Conservation (phyloP, 2,113 vertebrate species). For the Nycticebus coucang region DNA sequence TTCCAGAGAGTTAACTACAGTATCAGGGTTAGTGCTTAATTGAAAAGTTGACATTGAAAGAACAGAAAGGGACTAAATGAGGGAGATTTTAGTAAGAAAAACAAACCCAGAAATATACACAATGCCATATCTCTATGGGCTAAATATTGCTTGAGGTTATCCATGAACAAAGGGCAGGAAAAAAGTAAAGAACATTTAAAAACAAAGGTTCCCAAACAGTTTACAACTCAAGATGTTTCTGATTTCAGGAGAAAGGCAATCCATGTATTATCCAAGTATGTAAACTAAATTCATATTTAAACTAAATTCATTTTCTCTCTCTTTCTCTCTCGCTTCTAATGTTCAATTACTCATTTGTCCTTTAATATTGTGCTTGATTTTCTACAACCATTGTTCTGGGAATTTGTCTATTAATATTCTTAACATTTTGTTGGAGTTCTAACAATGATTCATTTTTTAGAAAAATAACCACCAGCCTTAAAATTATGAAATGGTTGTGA, state of each 20-base stretch:
- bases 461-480: not conserved
- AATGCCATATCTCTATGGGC: not conserved
- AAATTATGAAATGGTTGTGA: not conserved
- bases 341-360: not conserved
- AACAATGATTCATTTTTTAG: not conserved
- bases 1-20: not conserved
- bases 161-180: not conserved
- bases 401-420: not conserved
- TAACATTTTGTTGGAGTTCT: not conserved
- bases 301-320: not conserved
- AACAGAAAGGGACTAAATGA: constrained; percentile 35
- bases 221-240: not conserved
- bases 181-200: not conserved
- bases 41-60: constrained; percentile 26
- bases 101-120: not conserved
- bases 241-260: not conserved
- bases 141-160: constrained; percentile 31
- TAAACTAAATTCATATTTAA: not conserved
- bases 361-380: not conserved
- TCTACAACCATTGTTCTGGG: not conserved
- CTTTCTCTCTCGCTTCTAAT: not conserved
- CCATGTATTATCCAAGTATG: not conserved
- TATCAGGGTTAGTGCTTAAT: not conserved
- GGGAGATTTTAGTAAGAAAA: constrained; percentile 28
- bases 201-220: not conserved